Evolutionary conservation across 1,140 invertebrate genomes (phyloP).

Genomic region (Hylyphantes graminicola): DNA sequence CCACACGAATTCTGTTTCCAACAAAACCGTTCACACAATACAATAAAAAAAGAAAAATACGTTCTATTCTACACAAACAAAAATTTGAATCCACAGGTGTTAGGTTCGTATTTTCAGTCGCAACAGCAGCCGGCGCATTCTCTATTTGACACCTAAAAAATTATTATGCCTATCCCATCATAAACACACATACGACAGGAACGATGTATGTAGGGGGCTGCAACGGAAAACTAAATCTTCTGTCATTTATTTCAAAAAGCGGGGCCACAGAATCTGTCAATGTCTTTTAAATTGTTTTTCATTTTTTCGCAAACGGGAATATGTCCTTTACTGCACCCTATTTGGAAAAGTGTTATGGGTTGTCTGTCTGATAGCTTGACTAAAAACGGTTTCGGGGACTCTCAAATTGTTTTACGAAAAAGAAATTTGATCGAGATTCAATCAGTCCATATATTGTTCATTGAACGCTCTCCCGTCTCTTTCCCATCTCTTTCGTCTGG

Average conservation of each 20-base stretch:
- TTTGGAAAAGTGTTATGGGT: constrained; percentile 34
- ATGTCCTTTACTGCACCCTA: constrained; percentile 25
- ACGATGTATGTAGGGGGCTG: constrained; percentile 13
- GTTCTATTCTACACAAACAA: neutral
- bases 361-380: constrained; percentile 3
- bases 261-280: constrained; percentile 26
- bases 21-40: neutral
- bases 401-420: constrained; percentile 35
- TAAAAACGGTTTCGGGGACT: constrained; percentile 15
- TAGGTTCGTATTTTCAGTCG: neutral
- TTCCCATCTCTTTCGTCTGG: neutral
- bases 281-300: constrained; percentile 48
- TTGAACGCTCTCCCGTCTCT: neutral
- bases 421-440: constrained; percentile 45
- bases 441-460: constrained; percentile 31
- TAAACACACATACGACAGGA: constrained; percentile 28
- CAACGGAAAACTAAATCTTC: constrained; percentile 40
- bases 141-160: constrained; percentile 35
- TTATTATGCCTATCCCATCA: constrained; percentile 14
- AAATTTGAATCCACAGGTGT: constrained; percentile 29
- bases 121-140: neutral
- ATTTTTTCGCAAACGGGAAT: neutral
- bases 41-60: neutral
- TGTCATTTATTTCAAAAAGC: constrained; percentile 32
- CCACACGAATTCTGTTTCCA: neutral